Evolutionary conservation across 2,113 vertebrate species (phyloP).

Genomic region (Siniperca knerii): DNA sequence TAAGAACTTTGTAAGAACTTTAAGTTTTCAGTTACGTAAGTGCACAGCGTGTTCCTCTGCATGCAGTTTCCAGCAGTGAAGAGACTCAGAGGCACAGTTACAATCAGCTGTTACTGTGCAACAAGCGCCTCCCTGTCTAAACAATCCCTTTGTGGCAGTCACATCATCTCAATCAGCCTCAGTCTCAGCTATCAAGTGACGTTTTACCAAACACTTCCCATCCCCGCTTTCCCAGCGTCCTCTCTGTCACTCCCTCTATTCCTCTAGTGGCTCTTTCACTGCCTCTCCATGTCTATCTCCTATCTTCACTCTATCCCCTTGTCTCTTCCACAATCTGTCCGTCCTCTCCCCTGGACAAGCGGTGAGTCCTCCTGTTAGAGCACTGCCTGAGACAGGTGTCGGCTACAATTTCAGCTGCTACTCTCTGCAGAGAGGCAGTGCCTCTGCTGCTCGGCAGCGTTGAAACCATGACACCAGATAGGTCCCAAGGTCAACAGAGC

Average conservation of each 20-base stretch:
- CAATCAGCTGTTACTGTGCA: constrained; percentile 31
- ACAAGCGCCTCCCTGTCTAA: constrained; percentile 12
- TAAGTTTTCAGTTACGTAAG: constrained; percentile 19
- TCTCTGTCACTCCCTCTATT: constrained; percentile 28
- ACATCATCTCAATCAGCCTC: constrained; percentile 36
- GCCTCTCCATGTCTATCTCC: constrained; percentile 16
- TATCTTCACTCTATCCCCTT: constrained; percentile 28
- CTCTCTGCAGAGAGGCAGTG: constrained; percentile 12
- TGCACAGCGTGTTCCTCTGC: constrained; percentile 21
- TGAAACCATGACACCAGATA: constrained; percentile 50
- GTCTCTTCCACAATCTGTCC: constrained; percentile 45
- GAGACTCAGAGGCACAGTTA: constrained; percentile 15
- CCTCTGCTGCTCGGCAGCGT: constrained; percentile 8
- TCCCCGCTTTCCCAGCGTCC: constrained; percentile 24
- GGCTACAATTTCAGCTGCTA: constrained; percentile 45
- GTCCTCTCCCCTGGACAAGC: constrained; percentile 24
- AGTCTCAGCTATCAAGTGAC: constrained; percentile 8
- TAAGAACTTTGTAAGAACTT: neutral
- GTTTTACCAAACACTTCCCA: constrained; percentile 21
- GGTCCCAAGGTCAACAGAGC: constrained; percentile 68
- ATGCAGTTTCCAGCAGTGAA: constrained; percentile 21
- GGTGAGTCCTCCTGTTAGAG: constrained; percentile 20
- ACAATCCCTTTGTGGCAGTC: constrained; percentile 20
- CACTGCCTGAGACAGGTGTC: constrained; percentile 64
- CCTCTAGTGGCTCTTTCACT: constrained; percentile 19